Evolutionary conservation across 64 coral and sea anemone genomes (phyloP).

Genomic region (Stichodactyla mertensii): DNA sequence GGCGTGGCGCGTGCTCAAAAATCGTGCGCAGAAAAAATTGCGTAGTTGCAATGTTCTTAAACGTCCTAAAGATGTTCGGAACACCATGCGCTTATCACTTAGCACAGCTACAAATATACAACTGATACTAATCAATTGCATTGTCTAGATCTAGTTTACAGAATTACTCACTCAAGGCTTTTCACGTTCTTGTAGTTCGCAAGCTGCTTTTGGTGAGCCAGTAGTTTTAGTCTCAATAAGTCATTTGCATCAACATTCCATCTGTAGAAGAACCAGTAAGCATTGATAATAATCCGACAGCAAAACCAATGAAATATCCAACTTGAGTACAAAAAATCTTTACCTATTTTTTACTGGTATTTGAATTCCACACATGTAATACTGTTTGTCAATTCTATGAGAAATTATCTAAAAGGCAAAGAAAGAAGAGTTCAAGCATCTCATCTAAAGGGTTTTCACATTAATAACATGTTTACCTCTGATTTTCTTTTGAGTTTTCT

Average conservation of each 20-base stretch:
- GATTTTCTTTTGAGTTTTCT: conserved; percentile 73
- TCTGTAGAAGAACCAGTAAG: conserved; percentile 16
- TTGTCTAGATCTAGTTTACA: too few relatives aligned
- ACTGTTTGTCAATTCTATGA: conserved; percentile 76
- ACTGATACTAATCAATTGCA: too few relatives aligned
- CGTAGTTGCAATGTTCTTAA: too few relatives aligned
- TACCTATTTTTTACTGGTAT: conserved; percentile 68
- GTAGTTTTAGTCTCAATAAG: conserved; percentile 51
- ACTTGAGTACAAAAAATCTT: not conserved
- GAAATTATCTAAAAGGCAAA: conserved; percentile 55
- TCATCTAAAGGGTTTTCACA: not conserved
- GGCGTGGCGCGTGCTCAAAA: too few relatives aligned
- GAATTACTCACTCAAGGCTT: conserved; percentile 37
- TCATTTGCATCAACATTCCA: conserved; percentile 75
- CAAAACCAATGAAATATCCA: not conserved
- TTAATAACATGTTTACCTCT: conserved; percentile 38
- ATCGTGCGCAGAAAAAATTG: too few relatives aligned
- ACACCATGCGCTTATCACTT: too few relatives aligned
- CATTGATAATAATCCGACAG: not conserved
- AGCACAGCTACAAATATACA: too few relatives aligned
- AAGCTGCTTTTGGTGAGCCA: conserved; percentile 54
- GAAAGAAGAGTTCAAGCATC: too few relatives aligned
- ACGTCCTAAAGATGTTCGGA: too few relatives aligned
- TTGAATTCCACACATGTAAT: conserved; percentile 70
- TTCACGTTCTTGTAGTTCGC: conserved; percentile 42